A percentile compares a stretch with the other conserved stretches of the same genome.
phyloP scores from a whole-genome alignment of 1,140 invertebrate species.

The Scaptomyza montana region DNA sequence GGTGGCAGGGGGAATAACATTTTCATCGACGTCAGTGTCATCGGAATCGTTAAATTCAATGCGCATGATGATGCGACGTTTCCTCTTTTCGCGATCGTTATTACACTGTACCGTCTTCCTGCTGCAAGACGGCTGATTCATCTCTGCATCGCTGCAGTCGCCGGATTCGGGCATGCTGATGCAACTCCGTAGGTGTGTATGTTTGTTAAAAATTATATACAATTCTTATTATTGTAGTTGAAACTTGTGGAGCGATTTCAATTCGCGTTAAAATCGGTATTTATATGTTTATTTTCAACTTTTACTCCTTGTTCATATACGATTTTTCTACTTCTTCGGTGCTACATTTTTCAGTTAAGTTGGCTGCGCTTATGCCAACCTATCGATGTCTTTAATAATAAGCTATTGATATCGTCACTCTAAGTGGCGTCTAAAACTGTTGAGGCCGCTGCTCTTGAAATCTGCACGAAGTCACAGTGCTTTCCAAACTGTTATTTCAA shows the following conservation, averaged over 20 bases:
- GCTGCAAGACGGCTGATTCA: slow-evolving; percentile 68
- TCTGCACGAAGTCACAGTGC: slow-evolving; percentile 4
- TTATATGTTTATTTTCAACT: slow-evolving; percentile 46
- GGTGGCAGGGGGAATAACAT: slow-evolving; percentile 27
- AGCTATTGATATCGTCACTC: slow-evolving; percentile 28
- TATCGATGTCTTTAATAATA: slow-evolving; percentile 42
- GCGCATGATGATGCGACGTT: slow-evolving; percentile 80
- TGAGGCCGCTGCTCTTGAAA: slow-evolving; percentile 15
- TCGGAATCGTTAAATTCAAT: slow-evolving; percentile 80
- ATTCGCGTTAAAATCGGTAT: slow-evolving; percentile 22
- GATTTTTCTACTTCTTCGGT: slow-evolving; percentile 53
- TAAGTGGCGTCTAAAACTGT: slow-evolving; percentile 40
- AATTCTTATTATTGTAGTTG: slow-evolving; percentile 4
- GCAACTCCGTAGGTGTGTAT: slow-evolving; percentile 61
- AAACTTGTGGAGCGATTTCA: slow-evolving; percentile 2
- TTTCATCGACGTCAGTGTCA: slow-evolving; percentile 51
- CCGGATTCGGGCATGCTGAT: slow-evolving; percentile 79
- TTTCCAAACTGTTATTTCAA: slow-evolving; percentile 9
- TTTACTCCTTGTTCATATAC: slow-evolving; percentile 50
- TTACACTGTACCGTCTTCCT: slow-evolving; percentile 35
- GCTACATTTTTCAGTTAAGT: slow-evolving; percentile 49
- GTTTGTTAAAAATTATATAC: slow-evolving; percentile 23
- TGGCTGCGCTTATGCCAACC: slow-evolving; percentile 49
- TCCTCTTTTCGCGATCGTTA: slow-evolving; percentile 45
- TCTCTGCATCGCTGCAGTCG: slow-evolving; percentile 54